Conservation (phyloP, 2,888 invertebrate species). For the Eupithecia abbreviata region DNA sequence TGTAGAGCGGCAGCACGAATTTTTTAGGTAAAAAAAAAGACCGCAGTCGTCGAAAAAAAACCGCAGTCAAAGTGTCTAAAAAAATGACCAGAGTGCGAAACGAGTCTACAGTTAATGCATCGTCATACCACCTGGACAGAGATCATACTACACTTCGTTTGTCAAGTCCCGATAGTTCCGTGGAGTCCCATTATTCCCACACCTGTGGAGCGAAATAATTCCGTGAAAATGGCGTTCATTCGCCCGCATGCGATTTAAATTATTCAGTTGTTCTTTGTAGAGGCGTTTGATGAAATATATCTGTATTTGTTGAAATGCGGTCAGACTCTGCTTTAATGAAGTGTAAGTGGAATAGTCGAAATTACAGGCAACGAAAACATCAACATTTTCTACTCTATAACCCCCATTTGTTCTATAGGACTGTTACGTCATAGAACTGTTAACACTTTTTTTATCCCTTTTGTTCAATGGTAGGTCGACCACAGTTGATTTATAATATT, state of each 20-base stretch:
- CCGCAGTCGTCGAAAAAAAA: too few species aligned
- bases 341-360: background rate
- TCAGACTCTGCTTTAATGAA: background rate
- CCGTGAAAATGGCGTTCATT: slow-evolving; percentile 26
- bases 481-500: too few species aligned
- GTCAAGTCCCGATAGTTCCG: background rate
- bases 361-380: background rate
- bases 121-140: background rate
- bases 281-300: slow-evolving; percentile 26
- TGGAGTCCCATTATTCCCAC: background rate
- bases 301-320: slow-evolving; percentile 21
- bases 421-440: too few species aligned
- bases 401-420: too few species aligned
- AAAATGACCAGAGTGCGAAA: too few species aligned
- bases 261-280: slow-evolving; percentile 31
- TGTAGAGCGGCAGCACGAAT: too few species aligned
- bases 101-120: too few species aligned
- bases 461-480: too few species aligned
- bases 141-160: background rate
- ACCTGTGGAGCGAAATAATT: slow-evolving; percentile 11
- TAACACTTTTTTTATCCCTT: too few species aligned
- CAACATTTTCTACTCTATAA: too few species aligned
- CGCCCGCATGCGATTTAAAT: slow-evolving; percentile 29
- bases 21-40: too few species aligned
- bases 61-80: too few species aligned